phyloP scores from a whole-genome alignment of 2,797 vertebrate species.

The Capromys pilorides region DNA sequence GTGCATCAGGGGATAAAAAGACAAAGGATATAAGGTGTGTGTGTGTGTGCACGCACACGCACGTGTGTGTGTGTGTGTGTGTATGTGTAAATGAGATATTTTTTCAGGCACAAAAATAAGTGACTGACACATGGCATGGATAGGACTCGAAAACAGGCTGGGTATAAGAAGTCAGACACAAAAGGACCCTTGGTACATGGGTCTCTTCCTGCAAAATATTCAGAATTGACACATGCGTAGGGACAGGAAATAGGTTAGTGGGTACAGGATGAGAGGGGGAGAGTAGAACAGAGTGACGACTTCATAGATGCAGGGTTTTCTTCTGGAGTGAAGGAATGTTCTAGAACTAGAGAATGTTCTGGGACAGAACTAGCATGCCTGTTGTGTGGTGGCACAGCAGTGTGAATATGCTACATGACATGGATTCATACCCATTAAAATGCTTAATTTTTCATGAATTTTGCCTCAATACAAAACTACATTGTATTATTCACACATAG shows the following conservation, averaged over 20 bases:
- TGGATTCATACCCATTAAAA: not conserved
- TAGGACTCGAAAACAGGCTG: not conserved
- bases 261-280: not conserved
- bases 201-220: not conserved
- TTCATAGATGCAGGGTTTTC: not conserved
- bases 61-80: no score
- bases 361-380: not conserved
- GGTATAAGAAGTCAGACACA: not conserved
- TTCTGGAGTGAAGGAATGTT: not conserved
- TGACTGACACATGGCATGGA: not conserved
- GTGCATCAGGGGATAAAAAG: not conserved
- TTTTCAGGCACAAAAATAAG: not conserved
- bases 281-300: not conserved
- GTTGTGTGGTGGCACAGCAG: not conserved
- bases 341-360: not conserved
- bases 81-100: not conserved
- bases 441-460: not conserved
- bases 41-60: no score
- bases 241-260: not conserved
- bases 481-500: not conserved
- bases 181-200: not conserved
- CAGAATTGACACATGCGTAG: not conserved
- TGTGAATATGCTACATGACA: not conserved
- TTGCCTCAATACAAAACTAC: not conserved
- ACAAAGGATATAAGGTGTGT: not conserved